Conservation (phyloP, 1,140 invertebrate genomes). For the Chymomyza costata region DNA sequence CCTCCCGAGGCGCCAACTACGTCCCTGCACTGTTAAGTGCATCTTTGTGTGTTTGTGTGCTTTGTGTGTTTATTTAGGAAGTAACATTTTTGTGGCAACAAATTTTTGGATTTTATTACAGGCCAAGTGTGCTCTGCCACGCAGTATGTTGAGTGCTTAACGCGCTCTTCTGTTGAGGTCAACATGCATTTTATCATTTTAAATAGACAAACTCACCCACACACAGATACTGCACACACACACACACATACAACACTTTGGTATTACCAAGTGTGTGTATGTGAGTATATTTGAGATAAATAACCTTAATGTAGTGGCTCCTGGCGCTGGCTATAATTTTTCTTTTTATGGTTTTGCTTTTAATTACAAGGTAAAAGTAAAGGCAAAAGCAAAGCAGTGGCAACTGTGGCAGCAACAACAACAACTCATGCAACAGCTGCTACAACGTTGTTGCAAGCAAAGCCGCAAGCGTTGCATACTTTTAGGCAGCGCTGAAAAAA, state of each 20-base stretch:
- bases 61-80: conserved; percentile 65
- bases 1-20: no score
- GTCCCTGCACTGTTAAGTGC: no score
- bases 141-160: conserved; percentile 46
- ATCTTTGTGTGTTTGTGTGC: background rate
- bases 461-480: conserved; percentile 53
- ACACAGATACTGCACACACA: background rate
- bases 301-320: conserved; percentile 65
- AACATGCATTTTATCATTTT: conserved; percentile 72
- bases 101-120: conserved; percentile 73
- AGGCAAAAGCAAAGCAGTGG: background rate
- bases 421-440: conserved; percentile 6
- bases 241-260: conserved; percentile 33
- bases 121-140: no score
- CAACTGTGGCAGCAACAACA: background rate
- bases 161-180: conserved; percentile 48
- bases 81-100: conserved; percentile 73
- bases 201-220: conserved; percentile 23
- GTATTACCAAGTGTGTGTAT: background rate
- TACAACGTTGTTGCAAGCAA: background rate
- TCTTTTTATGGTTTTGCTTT: conserved; percentile 45
- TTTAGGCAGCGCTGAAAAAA: conserved; percentile 61
- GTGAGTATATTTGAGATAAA: conserved; percentile 36
- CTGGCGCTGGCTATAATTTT: conserved; percentile 16
- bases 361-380: conserved; percentile 50